phyloP scores from a whole-genome alignment of 2,888 invertebrate genomes.

The Dexiosoma caninum region DNA sequence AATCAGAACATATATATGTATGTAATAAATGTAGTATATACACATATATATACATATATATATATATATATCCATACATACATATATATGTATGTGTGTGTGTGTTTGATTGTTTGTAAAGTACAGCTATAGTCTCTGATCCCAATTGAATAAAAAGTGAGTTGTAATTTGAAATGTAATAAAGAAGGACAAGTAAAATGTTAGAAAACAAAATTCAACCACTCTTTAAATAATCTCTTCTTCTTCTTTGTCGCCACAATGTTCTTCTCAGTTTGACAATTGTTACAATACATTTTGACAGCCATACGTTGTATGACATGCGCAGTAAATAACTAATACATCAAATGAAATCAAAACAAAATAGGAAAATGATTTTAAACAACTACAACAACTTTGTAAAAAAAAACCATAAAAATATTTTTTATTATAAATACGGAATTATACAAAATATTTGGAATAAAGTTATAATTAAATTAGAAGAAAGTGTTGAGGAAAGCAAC shows the following conservation, averaged over 20 bases:
- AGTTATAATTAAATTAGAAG: background rate
- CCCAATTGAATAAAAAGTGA: background rate
- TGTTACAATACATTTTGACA: conserved; percentile 59
- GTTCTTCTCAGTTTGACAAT: conserved; percentile 51
- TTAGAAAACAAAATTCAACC: conserved; percentile 5
- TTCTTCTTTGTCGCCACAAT: background rate
- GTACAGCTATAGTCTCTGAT: background rate
- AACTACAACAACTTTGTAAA: background rate
- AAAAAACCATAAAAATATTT: conserved; percentile 3
- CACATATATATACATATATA: too few relatives aligned
- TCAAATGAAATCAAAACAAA: too few relatives aligned
- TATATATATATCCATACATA: too few relatives aligned
- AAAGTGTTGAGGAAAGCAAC: too few relatives aligned
- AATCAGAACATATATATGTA: too few relatives aligned
- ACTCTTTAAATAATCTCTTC: background rate
- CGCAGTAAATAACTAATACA: conserved; percentile 59
- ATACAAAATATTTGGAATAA: background rate
- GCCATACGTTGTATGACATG: conserved; percentile 45
- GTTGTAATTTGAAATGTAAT: conserved; percentile 43
- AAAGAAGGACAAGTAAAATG: conserved; percentile 48
- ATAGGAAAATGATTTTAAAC: background rate
- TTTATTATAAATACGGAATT: background rate
- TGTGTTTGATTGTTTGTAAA: background rate
- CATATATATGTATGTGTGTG: background rate
- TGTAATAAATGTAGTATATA: too few relatives aligned